A percentile compares a stretch with the other conserved stretches of the same genome.
These are phyloP conservation scores for Tiliacea citrago DNA, from an alignment of 2,888 invertebrate species.

Conservation along the genomic window DNA sequence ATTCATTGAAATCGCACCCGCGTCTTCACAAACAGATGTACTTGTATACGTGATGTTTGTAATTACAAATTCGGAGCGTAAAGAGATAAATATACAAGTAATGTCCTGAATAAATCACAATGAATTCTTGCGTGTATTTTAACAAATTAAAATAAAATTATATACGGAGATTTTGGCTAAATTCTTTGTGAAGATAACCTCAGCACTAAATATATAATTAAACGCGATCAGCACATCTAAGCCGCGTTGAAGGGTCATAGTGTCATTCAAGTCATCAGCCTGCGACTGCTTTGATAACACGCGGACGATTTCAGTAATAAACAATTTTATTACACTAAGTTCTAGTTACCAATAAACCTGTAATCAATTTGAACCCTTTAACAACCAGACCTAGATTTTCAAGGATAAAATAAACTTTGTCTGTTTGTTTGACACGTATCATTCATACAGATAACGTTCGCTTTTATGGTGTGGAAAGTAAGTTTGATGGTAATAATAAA, in stretches of 20 bases:
- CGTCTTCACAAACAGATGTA: not conserved
- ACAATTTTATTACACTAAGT: not conserved
- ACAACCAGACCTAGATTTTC: not conserved
- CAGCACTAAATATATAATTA: not conserved
- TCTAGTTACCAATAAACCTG: not conserved
- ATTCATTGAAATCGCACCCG: too few relatives aligned
- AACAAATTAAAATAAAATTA: not conserved
- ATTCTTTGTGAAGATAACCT: not conserved
- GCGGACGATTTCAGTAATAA: not conserved
- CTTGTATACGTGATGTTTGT: not conserved
- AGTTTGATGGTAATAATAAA: constrained; percentile 14
- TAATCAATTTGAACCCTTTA: not conserved
- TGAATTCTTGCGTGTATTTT: not conserved
- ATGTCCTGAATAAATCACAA: not conserved
- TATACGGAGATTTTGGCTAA: not conserved
- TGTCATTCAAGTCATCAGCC: not conserved
- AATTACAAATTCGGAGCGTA: not conserved
- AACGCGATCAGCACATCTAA: not conserved
- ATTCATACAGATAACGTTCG: not conserved
- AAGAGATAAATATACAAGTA: not conserved
- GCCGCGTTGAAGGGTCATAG: not conserved
- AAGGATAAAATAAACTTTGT: not conserved
- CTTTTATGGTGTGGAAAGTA: not conserved
- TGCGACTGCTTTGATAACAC: not conserved
- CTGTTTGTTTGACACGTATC: not conserved